Base-by-base conservation (phyloP, 1,140 invertebrate genomes). In the Eurosta solidaginis region DNA sequence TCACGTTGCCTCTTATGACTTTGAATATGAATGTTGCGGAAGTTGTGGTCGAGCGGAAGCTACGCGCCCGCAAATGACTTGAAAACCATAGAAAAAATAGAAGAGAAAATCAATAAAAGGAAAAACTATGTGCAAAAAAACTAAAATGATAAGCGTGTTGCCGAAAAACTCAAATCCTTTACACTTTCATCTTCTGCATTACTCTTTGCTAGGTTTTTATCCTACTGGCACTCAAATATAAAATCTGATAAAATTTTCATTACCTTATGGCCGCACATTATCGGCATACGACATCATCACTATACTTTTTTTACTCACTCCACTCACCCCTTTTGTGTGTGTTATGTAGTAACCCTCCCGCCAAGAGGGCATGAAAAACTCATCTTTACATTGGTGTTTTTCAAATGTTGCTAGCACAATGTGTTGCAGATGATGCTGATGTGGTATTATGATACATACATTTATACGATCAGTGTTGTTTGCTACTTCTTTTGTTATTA, bases 241-340 rank as follows among this genome's bases (percentile, higher is more conserved):
- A 68, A 86, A 86, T 86, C 85, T 84, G 85, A 86, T 86, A 86
- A 86, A 86, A 86, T 85, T 86, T 86, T 86, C 85, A 86, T 86
- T 86, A 86, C 85, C 85, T 86, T 86, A 86, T 86, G 84, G 84
- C 83, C 84, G 83, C 84, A 86, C 83, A 86, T 86, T 86, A 86
- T 86, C 84, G 83, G 85, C 84, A 85, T 84, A 78, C 81, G 81
- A 82, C 84, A 86, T 86, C 84, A 81, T 75, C 44, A 33, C 1
- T 36, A 44, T 45, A 42, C 33, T 20, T 40, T 44, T 42, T n/a
- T n/a, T n/a, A n/a, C 14, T 29, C n/a, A 45, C 42, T 47, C 9
- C 29, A 1, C 6, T 5, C 49, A 52, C 20, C 17, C 22, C 9
- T 76, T 22, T 54, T 20, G 29, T 52, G 10, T 6, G 47, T 12